Conservation (phyloP, 1,140 invertebrate species). For the Drosophila nasuta region DNA sequence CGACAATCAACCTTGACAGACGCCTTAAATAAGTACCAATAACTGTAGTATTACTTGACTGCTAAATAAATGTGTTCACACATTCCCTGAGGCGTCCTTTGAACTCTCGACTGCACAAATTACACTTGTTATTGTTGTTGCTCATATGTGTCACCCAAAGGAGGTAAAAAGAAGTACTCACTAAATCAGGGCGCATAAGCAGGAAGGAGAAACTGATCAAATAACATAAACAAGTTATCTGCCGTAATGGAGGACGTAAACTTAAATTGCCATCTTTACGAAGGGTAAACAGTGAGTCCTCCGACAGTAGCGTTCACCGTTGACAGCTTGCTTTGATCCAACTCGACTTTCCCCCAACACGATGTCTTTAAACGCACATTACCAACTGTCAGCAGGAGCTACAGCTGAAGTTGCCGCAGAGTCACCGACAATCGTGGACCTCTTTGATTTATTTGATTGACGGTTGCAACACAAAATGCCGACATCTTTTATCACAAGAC, state of each 20-base stretch:
- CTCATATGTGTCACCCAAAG: background rate
- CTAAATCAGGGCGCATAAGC: conserved; percentile 21
- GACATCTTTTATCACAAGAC: conserved; percentile 30
- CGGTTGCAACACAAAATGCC: conserved; percentile 37
- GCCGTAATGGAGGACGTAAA: conserved; percentile 22
- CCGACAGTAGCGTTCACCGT: background rate
- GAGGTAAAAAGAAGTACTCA: background rate
- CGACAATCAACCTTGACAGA: conserved; percentile 40
- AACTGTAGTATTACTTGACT: conserved; percentile 16
- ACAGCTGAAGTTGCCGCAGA: background rate
- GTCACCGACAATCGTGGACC: conserved; percentile 20
- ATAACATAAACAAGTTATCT: conserved; percentile 39
- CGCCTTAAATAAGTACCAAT: conserved; percentile 36
- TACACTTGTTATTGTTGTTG: background rate
- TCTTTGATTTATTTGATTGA: conserved; percentile 62
- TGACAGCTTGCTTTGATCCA: conserved; percentile 48
- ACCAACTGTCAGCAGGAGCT: background rate
- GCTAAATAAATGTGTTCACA: conserved; percentile 2
- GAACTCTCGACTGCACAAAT: conserved; percentile 24
- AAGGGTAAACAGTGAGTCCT: conserved; percentile 2
- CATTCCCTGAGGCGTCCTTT: conserved; percentile 2
- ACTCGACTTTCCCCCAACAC: background rate
- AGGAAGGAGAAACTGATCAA: conserved; percentile 27
- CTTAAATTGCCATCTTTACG: conserved; percentile 27
- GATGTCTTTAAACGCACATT: background rate